Percentiles rank a stretch among this genome's conserved stretches.
Evolutionary conservation across 2,888 invertebrate genomes (phyloP).

Genomic region (Sarcophaga rosellei): DNA sequence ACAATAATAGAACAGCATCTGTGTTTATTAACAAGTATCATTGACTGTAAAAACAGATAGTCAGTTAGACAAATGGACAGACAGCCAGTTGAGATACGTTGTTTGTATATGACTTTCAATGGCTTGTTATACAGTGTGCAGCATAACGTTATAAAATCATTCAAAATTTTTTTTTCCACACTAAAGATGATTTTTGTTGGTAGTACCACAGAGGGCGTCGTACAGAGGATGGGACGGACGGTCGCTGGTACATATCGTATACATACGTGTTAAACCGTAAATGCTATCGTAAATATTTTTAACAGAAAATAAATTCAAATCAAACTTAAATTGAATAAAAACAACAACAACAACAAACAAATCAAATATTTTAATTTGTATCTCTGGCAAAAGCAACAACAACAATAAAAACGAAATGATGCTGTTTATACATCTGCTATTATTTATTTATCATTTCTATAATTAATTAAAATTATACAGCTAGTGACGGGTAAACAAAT

Average conservation of each 20-base stretch:
- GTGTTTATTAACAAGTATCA: not conserved
- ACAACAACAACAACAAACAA: not conserved
- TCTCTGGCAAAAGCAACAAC: not conserved
- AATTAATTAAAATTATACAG: conserved; percentile 8
- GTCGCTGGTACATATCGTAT: not conserved
- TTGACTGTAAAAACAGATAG: not conserved
- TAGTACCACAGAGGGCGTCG: no score
- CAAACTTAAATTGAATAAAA: conserved; percentile 6
- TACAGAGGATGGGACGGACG: not conserved
- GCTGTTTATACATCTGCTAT: not conserved
- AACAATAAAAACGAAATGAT: not conserved
- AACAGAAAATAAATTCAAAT: not conserved
- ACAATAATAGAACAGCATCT: not conserved
- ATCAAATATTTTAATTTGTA: not conserved
- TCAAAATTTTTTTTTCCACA: no score
- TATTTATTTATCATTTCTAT: conserved; percentile 9
- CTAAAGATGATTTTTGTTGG: no score
- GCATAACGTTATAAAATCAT: not conserved
- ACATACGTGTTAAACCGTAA: conserved; percentile 39
- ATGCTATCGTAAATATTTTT: conserved; percentile 26
- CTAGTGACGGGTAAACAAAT: not conserved
- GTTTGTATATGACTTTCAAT: not conserved
- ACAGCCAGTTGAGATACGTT: not conserved
- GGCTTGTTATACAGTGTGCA: not conserved
- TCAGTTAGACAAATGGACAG: not conserved